Percentiles rank a stretch among this genome's conserved stretches.
Conservation (phyloP, 1,140 invertebrate genomes). For the Zaprionus capensis region DNA sequence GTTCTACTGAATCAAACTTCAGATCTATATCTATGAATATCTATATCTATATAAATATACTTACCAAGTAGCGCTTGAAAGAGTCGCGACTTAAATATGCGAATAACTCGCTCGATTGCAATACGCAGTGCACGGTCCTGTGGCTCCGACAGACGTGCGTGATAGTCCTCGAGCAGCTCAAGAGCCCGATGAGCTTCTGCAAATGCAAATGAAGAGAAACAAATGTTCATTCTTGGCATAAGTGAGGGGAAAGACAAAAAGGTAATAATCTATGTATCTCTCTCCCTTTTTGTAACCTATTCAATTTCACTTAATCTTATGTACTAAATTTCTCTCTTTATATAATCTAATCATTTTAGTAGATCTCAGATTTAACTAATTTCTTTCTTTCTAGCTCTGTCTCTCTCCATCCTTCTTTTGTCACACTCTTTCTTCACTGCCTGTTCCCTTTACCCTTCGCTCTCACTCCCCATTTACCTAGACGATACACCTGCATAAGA, state of each 20-base stretch:
- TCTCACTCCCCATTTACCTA: conserved; percentile 39
- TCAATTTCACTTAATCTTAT: not conserved
- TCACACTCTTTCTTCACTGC: not conserved
- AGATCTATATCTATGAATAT: too few species aligned
- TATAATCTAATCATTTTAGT: not conserved
- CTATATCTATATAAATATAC: conserved; percentile 76
- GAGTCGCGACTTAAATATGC: conserved; percentile 98
- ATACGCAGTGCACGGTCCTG: conserved; percentile 97
- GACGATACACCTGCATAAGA: conserved; percentile 42
- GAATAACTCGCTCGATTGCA: conserved; percentile 98
- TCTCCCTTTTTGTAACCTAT: not conserved
- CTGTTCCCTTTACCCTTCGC: not conserved
- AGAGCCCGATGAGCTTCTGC: conserved; percentile 98
- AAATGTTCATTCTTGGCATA: not conserved
- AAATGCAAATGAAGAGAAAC: conserved; percentile 65
- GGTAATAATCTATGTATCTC: not conserved
- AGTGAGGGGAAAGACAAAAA: too few species aligned
- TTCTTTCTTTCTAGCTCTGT: not conserved
- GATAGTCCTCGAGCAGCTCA: conserved; percentile 98
- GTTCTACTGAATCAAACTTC: too few species aligned
- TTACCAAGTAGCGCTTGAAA: conserved; percentile 98
- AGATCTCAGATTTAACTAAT: not conserved
- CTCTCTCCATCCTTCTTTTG: not conserved
- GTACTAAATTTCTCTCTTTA: not conserved
- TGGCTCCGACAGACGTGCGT: conserved; percentile 94